phyloP scores from a whole-genome alignment of 2,797 vertebrate genomes.

The Saguinus oedipus region DNA sequence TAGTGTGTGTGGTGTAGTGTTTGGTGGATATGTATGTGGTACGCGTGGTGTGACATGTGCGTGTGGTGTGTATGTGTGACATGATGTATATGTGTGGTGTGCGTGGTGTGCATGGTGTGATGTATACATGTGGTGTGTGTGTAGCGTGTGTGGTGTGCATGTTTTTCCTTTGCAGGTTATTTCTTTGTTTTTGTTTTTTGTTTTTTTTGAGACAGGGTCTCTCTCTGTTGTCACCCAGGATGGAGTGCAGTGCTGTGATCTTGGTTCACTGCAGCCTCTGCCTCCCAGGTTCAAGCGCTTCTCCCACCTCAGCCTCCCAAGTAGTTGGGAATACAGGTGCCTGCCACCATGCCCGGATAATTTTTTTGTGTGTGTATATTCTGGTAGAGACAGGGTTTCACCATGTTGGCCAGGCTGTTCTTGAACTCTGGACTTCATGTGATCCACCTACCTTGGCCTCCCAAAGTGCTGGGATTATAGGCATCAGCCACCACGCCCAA shows the following conservation, averaged over 20 bases:
- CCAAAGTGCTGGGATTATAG: not conserved
- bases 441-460: not conserved
- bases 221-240: not conserved
- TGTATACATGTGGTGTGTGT: not conserved
- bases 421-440: not conserved
- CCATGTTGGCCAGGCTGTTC: not conserved
- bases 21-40: not conserved
- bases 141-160: not conserved
- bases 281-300: not conserved
- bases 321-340: not conserved
- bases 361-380: no score
- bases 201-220: not conserved
- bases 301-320: not conserved
- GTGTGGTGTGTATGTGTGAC: not conserved
- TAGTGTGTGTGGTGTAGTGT: not conserved
- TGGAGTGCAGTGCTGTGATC: not conserved
- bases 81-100: not conserved
- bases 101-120: not conserved
- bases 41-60: fast-evolving
- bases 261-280: not conserved
- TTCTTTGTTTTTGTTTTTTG: not conserved
- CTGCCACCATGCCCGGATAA: not conserved
- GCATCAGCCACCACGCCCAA: fast-evolving
- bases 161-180: not conserved
- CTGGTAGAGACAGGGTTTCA: not conserved